Evolutionary conservation across 1,140 invertebrate species (phyloP).

Genomic region (Drosophila baimaii): DNA sequence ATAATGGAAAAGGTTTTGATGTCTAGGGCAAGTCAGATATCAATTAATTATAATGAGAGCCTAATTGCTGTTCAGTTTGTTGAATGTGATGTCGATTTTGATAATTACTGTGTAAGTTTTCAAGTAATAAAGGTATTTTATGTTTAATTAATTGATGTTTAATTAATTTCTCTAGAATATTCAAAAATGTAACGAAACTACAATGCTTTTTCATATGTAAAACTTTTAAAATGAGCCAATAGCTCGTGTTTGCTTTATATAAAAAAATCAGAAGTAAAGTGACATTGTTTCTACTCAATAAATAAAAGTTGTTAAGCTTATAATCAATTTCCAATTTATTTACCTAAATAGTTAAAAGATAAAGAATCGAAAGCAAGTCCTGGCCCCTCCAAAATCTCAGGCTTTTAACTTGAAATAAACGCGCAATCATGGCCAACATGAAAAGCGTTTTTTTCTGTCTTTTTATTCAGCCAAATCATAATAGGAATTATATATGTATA

Average conservation of each 20-base stretch:
- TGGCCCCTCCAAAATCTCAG: neutral
- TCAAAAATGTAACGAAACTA: too few relatives aligned
- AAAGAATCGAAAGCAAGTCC: neutral
- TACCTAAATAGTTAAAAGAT: neutral
- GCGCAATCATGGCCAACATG: constrained; percentile 21
- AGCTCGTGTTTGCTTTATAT: too few relatives aligned
- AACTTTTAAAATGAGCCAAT: too few relatives aligned
- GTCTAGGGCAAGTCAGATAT: neutral
- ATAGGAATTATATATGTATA: constrained; percentile 25
- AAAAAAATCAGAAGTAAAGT: too few relatives aligned
- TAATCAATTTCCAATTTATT: neutral
- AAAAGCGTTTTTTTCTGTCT: constrained; percentile 14
- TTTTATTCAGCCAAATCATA: constrained; percentile 35
- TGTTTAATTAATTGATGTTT: too few relatives aligned
- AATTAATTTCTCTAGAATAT: too few relatives aligned
- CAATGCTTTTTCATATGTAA: too few relatives aligned
- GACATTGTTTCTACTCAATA: too few relatives aligned
- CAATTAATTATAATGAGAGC: neutral
- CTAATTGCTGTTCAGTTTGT: neutral
- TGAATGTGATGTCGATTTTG: neutral
- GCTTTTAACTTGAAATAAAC: neutral
- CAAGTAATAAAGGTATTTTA: too few relatives aligned
- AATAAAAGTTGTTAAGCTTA: neutral
- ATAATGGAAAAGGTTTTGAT: neutral
- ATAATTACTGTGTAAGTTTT: neutral